Conservation (phyloP, 2,888 invertebrate species). For the Meta bourneti region DNA sequence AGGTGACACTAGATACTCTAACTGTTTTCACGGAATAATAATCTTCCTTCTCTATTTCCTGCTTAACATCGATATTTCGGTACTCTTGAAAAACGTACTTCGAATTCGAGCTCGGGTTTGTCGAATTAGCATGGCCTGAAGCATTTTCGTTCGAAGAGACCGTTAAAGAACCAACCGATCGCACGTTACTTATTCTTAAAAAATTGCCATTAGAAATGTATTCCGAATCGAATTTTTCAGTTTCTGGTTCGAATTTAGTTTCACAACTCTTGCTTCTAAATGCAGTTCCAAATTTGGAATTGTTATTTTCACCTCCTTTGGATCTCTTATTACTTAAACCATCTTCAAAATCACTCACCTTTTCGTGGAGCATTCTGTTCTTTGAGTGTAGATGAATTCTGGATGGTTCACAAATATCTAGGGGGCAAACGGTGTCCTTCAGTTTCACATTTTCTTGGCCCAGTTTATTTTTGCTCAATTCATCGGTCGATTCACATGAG, state of each 20-base stretch:
- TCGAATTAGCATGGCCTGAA: no score
- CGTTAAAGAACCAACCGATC: neutral
- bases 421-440: neutral
- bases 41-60: neutral
- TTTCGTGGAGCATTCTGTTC: neutral
- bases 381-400: slow-evolving; percentile 14
- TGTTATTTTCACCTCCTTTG: neutral
- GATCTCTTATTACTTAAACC: neutral
- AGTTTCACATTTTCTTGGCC: no score
- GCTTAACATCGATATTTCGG: neutral
- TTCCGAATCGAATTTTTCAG: neutral
- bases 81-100: neutral
- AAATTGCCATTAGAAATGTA: neutral
- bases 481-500: neutral
- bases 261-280: neutral
- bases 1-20: neutral
- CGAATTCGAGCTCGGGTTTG: neutral
- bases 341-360: neutral
- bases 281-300: neutral
- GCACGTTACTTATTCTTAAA: neutral
- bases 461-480: neutral
- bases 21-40: neutral
- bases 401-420: neutral
- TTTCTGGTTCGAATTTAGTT: neutral
- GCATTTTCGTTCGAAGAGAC: neutral